Conservation (phyloP, 2,888 invertebrate species). For the Plebejus melissa region DNA sequence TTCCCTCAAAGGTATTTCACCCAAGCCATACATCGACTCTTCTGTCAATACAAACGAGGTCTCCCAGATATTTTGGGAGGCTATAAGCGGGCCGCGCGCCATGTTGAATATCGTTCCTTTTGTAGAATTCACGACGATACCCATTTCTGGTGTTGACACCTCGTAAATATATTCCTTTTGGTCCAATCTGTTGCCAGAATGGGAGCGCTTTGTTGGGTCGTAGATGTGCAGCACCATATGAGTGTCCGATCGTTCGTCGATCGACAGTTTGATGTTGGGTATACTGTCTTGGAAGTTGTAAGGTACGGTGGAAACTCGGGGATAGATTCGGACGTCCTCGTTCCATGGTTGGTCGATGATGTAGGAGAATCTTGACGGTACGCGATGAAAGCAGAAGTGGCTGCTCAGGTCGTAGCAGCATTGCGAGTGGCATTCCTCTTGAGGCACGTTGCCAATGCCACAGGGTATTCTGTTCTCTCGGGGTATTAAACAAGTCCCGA, state of each 20-base stretch:
- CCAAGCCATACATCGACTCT: slow-evolving; percentile 77
- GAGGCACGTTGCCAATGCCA: slow-evolving; percentile 51
- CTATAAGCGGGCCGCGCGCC: slow-evolving; percentile 77
- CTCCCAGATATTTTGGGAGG: slow-evolving; percentile 81
- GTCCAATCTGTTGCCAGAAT: slow-evolving; percentile 47
- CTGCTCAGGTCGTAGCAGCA: slow-evolving; percentile 73
- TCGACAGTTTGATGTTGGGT: slow-evolving; percentile 48
- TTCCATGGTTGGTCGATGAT: slow-evolving; percentile 53
- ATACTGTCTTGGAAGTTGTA: slow-evolving; percentile 50
- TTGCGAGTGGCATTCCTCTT: slow-evolving; percentile 58
- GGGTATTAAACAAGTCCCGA: slow-evolving; percentile 60
- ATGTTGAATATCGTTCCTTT: slow-evolving; percentile 72
- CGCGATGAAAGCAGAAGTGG: slow-evolving; percentile 71
- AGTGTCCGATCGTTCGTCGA: slow-evolving; percentile 58
- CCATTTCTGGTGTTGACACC: slow-evolving; percentile 54
- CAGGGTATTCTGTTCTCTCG: slow-evolving; percentile 56
- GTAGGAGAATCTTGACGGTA: slow-evolving; percentile 75
- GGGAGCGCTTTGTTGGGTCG: slow-evolving; percentile 43
- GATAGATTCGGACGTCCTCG: slow-evolving; percentile 52
- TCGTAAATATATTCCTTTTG: slow-evolving; percentile 51
- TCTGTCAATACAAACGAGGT: slow-evolving; percentile 75
- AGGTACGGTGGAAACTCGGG: slow-evolving; percentile 56
- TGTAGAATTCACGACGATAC: slow-evolving; percentile 48
- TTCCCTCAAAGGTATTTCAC: slow-evolving; percentile 62
- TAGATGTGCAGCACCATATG: slow-evolving; percentile 62